Evolutionary conservation across 2,113 vertebrate genomes (phyloP), one percentile per base, ranked within the genome.

Genomic region (Pelodiscus sinensis): DNA sequence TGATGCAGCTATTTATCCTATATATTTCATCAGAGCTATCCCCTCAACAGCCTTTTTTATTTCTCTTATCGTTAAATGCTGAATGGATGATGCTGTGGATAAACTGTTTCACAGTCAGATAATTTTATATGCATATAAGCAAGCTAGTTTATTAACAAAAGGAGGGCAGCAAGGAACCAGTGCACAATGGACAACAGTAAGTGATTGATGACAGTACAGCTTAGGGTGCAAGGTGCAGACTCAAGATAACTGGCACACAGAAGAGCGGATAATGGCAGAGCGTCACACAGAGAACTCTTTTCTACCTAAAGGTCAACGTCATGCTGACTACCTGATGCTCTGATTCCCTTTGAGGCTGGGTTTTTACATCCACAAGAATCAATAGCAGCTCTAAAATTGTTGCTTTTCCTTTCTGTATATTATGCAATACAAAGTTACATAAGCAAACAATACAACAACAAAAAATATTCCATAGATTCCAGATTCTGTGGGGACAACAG

Each of bases 141-240:
- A 97, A 97, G 97, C 96, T 8, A 94, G 96, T 95, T 97, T 97
- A 97, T 98, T 98, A 97, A 98, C 97, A 97, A 97, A 96, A 90
- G 95, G 97, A 95, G 83, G 90, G 91, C 58, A 94, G 95, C 93
- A 93, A 94, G 82, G 86, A 94, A 88, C 89, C 90, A 92, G 54
- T 60, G 90, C 62, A 79, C 31, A 51, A 56, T 79, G 95, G 92
- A 94, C 97, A 97, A 95, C 44, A 90, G 96, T 55, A 91, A 87
- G 73, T 98, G 97, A 98, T 97, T 91, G 95, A 97, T 98, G 97
- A 96, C 95, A 95, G 94, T 90, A 96, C 94, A 96, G 94, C 95
- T 97, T 95, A 89, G 96, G 93, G 95, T 95, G 93, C 97, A 98
- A 98, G 98, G 98, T 98, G 97, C 88, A 89, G 94, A 35, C 86